Conservation (phyloP, 2,888 invertebrate species). For the Rotaria sp. region DNA sequence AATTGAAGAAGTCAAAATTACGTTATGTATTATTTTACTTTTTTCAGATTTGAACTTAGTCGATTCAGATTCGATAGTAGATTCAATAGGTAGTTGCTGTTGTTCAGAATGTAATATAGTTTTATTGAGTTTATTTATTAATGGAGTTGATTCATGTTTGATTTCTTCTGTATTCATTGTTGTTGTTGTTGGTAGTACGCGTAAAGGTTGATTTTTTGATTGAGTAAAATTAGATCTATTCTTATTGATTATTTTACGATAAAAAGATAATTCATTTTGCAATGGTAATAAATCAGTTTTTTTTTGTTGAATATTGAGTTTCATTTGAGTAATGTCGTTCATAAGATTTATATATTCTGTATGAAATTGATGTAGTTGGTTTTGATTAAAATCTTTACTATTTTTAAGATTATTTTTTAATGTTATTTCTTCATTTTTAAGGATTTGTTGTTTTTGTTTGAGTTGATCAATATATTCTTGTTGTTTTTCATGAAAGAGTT, state of each 20-base stretch:
- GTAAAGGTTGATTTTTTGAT: background rate
- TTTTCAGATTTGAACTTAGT: background rate
- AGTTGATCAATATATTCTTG: too few relatives aligned
- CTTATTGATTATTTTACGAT: too few relatives aligned
- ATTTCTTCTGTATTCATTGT: background rate
- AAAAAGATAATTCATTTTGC: background rate
- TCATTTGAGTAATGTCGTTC: background rate
- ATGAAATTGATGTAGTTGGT: background rate
- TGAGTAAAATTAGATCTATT: background rate
- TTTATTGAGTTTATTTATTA: background rate
- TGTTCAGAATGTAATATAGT: background rate
- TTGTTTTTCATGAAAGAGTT: too few relatives aligned
- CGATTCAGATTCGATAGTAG: background rate
- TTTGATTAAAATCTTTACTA: background rate
- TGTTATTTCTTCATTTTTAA: too few relatives aligned
- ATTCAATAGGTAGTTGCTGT: background rate
- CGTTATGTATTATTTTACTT: background rate
- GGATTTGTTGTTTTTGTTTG: too few relatives aligned
- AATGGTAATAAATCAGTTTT: background rate
- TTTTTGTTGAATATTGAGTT: background rate
- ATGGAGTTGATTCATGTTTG: background rate
- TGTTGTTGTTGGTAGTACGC: background rate
- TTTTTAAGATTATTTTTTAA: background rate
- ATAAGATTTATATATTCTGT: background rate
- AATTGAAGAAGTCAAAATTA: background rate